Conservation (phyloP, 2,888 invertebrate species). For the Oxycera nigricornis region DNA sequence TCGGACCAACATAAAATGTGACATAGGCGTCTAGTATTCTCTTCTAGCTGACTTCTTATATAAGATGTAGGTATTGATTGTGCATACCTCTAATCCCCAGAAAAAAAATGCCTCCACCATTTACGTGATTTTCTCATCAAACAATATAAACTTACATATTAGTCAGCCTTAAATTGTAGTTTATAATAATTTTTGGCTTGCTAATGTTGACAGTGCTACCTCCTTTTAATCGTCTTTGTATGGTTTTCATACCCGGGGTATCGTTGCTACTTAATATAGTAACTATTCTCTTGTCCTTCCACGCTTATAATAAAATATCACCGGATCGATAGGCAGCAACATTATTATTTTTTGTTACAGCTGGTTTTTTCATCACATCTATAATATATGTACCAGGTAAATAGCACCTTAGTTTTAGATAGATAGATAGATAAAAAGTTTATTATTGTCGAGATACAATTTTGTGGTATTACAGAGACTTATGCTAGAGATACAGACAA, state of each 20-base stretch:
- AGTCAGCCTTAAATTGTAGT: constrained; percentile 18
- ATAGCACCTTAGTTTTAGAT: constrained; percentile 2
- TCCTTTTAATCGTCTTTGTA: constrained; percentile 37
- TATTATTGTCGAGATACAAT: too few species aligned
- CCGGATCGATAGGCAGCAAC: constrained; percentile 4
- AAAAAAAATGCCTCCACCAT: not conserved
- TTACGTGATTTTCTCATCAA: constrained; percentile 37
- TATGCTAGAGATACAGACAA: too few species aligned
- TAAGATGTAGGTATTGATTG: constrained; percentile 6
- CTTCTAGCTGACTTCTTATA: constrained; percentile 33
- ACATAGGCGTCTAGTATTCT: constrained; percentile 19
- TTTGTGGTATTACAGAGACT: too few species aligned
- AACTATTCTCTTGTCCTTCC: constrained; percentile 49
- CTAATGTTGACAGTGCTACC: not conserved
- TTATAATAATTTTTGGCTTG: constrained; percentile 10
- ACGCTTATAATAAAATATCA: constrained; percentile 43
- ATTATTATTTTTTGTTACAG: constrained; percentile 21
- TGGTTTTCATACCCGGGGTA: constrained; percentile 43
- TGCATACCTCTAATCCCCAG: constrained; percentile 7
- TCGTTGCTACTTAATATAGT: constrained; percentile 46
- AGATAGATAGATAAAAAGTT: too few species aligned
- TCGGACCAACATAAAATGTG: constrained; percentile 1
- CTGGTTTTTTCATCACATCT: not conserved
- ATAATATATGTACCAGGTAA: not conserved
- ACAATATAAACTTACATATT: constrained; percentile 36